phyloP scores from a whole-genome alignment of 2,797 vertebrate species.

The Cryptoprocta ferox region DNA sequence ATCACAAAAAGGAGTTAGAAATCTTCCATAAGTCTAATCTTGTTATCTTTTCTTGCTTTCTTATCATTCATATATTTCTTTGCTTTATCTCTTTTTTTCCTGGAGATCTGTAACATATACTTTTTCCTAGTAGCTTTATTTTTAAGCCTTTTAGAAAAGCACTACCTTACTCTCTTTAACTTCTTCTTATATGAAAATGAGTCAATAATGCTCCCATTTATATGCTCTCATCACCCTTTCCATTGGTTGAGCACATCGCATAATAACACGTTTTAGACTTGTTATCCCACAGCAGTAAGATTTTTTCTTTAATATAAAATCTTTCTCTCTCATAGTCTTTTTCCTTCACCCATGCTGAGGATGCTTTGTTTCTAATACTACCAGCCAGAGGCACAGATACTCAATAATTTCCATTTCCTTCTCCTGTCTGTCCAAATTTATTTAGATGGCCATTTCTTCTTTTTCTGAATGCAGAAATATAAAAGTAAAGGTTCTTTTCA shows the following conservation, averaged over 20 bases:
- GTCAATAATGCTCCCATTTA: conserved; percentile 6
- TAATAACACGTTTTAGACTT: neutral
- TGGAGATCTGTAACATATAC: neutral
- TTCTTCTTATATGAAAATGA: conserved; percentile 32
- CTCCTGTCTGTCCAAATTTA: conserved; percentile 38
- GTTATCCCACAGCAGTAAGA: conserved; percentile 33
- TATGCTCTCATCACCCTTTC: neutral
- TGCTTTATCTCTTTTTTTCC: conserved; percentile 37
- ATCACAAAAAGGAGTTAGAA: conserved; percentile 37
- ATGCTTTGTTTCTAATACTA: conserved; percentile 65
- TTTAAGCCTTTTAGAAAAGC: neutral
- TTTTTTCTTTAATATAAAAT: conserved; percentile 25
- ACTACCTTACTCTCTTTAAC: neutral
- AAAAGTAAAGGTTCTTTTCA: neutral
- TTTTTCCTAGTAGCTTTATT: neutral
- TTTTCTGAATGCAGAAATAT: conserved; percentile 55
- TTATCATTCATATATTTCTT: conserved; percentile 37
- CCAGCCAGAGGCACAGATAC: conserved; percentile 34
- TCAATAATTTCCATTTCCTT: conserved; percentile 77
- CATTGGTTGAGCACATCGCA: neutral
- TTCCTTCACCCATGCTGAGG: conserved; percentile 67
- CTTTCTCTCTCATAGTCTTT: conserved; percentile 66
- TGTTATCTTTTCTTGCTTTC: neutral
- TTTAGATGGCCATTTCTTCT: conserved; percentile 56
- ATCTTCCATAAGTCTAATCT: neutral